These are phyloP conservation scores for Eustalomyia histrio DNA, from an alignment of 2,888 invertebrate species.

Conservation along the genomic window DNA sequence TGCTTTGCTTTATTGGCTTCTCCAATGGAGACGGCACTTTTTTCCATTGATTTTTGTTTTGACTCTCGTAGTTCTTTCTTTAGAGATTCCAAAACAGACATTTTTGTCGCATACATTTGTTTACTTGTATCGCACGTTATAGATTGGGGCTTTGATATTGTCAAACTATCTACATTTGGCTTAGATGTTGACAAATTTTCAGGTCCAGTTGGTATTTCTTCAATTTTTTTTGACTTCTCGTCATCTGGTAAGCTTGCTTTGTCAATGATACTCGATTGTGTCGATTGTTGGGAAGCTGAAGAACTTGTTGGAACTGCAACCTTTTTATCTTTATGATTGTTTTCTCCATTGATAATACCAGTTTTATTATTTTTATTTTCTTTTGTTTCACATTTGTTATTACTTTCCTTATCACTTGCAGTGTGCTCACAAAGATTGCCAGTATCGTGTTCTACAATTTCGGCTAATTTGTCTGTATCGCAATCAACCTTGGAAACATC, in stretches of 20 bases:
- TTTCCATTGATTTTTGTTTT: constrained; percentile 49
- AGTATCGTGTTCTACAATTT: neutral
- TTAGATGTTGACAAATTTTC: neutral
- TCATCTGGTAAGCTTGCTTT: neutral
- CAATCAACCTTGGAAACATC: neutral
- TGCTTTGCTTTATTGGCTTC: neutral
- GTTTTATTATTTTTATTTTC: neutral
- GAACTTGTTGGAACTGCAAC: neutral
- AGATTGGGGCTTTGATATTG: neutral
- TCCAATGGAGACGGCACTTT: neutral
- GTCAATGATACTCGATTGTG: neutral
- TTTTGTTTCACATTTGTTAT: neutral
- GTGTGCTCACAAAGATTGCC: neutral
- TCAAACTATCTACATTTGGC: neutral
- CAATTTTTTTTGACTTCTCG: neutral
- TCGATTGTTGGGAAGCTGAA: neutral
- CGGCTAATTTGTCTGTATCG: neutral
- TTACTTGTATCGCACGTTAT: neutral
- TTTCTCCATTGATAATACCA: constrained; percentile 15
- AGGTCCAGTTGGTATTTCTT: no score
- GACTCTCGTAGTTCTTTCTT: constrained; percentile 54
- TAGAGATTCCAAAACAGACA: constrained; percentile 41
- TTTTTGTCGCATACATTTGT: constrained; percentile 18
- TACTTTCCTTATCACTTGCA: neutral
- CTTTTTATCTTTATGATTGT: constrained; percentile 4